Base-by-base conservation (phyloP, 2,888 invertebrate genomes). In the Archips xylosteana region DNA sequence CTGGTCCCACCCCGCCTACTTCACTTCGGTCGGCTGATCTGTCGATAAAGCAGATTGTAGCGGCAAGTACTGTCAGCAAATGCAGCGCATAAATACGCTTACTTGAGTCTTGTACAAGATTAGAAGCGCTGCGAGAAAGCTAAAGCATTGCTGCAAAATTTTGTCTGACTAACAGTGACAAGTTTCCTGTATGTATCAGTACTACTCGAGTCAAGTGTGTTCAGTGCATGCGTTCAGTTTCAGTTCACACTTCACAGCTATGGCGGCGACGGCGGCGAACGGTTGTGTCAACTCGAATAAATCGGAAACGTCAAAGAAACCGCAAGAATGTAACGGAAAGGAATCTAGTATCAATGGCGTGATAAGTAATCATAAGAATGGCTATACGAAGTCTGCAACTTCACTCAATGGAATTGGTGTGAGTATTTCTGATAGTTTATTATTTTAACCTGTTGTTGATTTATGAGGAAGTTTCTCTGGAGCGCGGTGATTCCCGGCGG, bases 291-390 rank as follows among this genome's bases (percentile, higher is more conserved):
- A 81, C 65, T 61, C 75, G 36, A 81, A 78, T 76, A 77, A 82
- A 67, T 74, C 75, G 75, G 78, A 76, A 76, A 75, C 78, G 34
- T 66, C 69, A 15, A 82, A 79, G 64, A 85, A 84, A 75, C 74
- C 76, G 34, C 75, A 82, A 76, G 80, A 87, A 85, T 85, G 79
- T 78, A 85, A 85, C 70, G 84, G 79, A 71, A 83, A 80, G 68
- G 82, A 83, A 59, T 80, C 77, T 72, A 86, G 82, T 68, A 70
- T 80, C 59, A 93, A 91, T 85, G 90, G 88, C 65, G 91, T 87
- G 82, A 64, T 83, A 36, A 82, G 78, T 34, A 78, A 80, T 71
- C 77, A 84, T 75, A 87, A 82, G 78, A 94, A 94, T 84, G 92
- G 92, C 68, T 85, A 82, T 76, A 76, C 80, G 67, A 91, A 89